Conservation (phyloP, 2,888 invertebrate genomes). For the Agapostemon virescens region DNA sequence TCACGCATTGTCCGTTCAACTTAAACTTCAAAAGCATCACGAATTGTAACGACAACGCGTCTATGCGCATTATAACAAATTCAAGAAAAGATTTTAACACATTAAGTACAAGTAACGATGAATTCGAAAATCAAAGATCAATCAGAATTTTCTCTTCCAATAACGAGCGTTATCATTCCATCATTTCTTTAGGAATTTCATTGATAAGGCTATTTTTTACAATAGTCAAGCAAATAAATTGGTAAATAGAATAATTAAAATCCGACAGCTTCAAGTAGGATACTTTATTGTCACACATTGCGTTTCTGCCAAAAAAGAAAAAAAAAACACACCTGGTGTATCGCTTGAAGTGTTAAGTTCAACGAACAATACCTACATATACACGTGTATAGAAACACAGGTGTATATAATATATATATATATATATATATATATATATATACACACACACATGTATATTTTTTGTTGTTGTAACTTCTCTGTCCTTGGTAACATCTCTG, state of each 20-base stretch:
- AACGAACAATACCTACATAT: conserved; percentile 7
- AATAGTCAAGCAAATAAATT: not conserved
- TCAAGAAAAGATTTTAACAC: not conserved
- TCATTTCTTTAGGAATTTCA: not conserved
- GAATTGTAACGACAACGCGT: not conserved
- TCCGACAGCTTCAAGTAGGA: not conserved
- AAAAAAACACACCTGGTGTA: not conserved
- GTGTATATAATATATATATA: not conserved
- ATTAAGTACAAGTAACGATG: not conserved
- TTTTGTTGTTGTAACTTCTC: conserved; percentile 62
- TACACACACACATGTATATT: not conserved
- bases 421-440: not conserved
- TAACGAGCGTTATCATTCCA: not conserved
- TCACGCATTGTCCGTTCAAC: not conserved
- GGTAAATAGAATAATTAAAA: not conserved
- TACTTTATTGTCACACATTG: not conserved
- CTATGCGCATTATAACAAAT: not conserved
- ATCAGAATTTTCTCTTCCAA: not conserved
- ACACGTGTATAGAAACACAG: conserved; percentile 22
- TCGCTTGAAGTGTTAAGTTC: not conserved
- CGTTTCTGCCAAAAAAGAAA: not conserved
- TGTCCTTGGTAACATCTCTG: conserved; percentile 50
- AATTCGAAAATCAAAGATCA: not conserved
- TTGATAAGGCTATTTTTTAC: not conserved
- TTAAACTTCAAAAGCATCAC: not conserved